Conservation (phyloP, 2,888 invertebrate species). For the Glaucopsyche alexis region DNA sequence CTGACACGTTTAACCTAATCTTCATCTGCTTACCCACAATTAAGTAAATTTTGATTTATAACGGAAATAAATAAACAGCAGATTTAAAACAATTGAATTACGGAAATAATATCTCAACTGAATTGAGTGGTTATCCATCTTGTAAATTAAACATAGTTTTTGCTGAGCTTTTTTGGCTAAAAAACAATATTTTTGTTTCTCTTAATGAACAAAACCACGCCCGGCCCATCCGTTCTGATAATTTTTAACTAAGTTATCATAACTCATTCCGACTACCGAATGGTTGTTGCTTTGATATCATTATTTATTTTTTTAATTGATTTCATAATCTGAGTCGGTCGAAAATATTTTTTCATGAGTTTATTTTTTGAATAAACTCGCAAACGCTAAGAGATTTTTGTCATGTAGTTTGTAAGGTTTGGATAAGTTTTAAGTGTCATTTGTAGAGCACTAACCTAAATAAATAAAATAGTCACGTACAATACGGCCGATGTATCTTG, state of each 20-base stretch:
- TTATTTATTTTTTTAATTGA: constrained; percentile 57
- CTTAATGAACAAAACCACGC: constrained; percentile 41
- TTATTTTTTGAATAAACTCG: not conserved
- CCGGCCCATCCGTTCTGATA: constrained; percentile 38
- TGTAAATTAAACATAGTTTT: constrained; percentile 40
- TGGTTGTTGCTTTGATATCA: constrained; percentile 57
- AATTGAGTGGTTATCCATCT: constrained; percentile 35
- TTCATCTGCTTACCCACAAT: not conserved
- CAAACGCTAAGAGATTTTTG: not conserved
- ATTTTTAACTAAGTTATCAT: constrained; percentile 42
- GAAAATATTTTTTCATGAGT: not conserved
- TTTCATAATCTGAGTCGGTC: not conserved
- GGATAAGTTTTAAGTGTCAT: not conserved
- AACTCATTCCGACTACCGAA: constrained; percentile 56
- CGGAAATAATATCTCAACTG: constrained; percentile 36
- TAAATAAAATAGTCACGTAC: too few relatives aligned
- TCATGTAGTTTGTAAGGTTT: not conserved
- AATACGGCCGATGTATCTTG: too few relatives aligned
- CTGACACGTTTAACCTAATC: not conserved
- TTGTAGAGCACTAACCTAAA: too few relatives aligned
- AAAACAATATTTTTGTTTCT: constrained; percentile 39
- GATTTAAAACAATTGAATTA: constrained; percentile 33
- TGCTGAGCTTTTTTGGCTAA: constrained; percentile 30
- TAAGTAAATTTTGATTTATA: not conserved
- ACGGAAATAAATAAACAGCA: constrained; percentile 1